These are phyloP conservation scores for Drosophila lowei DNA, from an alignment of 1,140 invertebrate species.

Conservation along the genomic window DNA sequence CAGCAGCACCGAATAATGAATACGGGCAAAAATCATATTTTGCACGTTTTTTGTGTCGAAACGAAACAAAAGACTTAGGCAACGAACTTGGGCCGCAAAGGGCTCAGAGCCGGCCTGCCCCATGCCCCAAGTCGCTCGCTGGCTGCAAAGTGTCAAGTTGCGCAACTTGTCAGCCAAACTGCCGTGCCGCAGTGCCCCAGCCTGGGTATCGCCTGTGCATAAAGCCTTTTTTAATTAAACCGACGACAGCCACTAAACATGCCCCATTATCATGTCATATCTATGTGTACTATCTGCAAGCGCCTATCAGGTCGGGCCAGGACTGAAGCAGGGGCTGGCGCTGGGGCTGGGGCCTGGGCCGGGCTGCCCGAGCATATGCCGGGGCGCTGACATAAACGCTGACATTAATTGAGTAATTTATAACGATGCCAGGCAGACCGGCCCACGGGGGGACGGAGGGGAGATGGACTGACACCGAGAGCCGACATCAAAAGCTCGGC, in stretches of 20 bases:
- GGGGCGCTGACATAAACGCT: conserved; percentile 76
- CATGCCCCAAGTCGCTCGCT: conserved; percentile 6
- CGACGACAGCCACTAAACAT: conserved; percentile 77
- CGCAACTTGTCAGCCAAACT: conserved; percentile 68
- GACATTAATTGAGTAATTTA: conserved; percentile 83
- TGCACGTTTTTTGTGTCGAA: conserved; percentile 74
- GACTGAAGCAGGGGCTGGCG: too few relatives aligned
- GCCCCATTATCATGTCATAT: conserved; percentile 80
- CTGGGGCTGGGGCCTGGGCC: not conserved
- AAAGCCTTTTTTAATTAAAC: conserved; percentile 74
- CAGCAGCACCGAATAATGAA: conserved; percentile 8
- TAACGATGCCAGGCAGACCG: conserved; percentile 69
- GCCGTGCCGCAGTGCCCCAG: conserved; percentile 17
- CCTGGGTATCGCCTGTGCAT: conserved; percentile 34
- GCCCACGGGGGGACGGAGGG: not conserved
- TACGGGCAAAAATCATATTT: conserved; percentile 66
- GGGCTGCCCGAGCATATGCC: conserved; percentile 10
- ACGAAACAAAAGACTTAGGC: conserved; percentile 77
- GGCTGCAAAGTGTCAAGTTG: conserved; percentile 77
- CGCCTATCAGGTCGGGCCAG: conserved; percentile 51
- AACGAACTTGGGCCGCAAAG: conserved; percentile 72
- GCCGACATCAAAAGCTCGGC: conserved; percentile 72
- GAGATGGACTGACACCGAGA: conserved; percentile 37
- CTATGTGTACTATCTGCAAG: conserved; percentile 79
- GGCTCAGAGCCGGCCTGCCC: conserved; percentile 42